These are phyloP conservation scores for Platyscapa corneri DNA, from an alignment of 1,140 invertebrate species.

Conservation along the genomic window DNA sequence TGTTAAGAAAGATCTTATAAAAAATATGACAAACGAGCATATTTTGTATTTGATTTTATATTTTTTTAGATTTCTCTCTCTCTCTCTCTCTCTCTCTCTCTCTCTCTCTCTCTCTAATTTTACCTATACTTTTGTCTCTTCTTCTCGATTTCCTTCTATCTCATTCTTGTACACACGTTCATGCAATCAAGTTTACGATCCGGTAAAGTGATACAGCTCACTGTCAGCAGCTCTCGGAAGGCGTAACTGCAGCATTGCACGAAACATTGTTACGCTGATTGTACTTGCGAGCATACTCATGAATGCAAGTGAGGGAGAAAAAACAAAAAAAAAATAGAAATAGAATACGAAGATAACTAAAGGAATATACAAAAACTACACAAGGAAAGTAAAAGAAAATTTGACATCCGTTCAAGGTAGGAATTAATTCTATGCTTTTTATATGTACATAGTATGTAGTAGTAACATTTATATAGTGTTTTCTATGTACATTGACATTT, in stretches of 20 bases:
- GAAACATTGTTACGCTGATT: constrained; percentile 47
- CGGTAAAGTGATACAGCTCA: constrained; percentile 29
- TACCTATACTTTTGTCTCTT: background rate
- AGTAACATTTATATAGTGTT: no score
- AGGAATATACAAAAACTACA: background rate
- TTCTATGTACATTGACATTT: no score
- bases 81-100: background rate
- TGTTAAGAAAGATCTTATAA: no score
- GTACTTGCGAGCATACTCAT: constrained; percentile 35
- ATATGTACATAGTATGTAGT: no score
- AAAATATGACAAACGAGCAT: no score
- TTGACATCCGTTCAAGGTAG: background rate
- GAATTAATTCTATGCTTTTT: no score
- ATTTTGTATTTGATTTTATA: no score
- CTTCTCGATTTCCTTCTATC: background rate
- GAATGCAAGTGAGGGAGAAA: background rate
- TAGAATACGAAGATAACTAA: no score
- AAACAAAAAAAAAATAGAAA: background rate
- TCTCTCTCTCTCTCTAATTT: background rate
- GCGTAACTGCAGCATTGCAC: constrained; percentile 20
- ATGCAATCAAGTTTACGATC: constrained; percentile 38
- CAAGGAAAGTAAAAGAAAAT: background rate
- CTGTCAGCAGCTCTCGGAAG: background rate
- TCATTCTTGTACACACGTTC: background rate
- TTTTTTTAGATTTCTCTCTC: no score